Conservation (phyloP, 2,888 invertebrate species). For the Yponomeuta evonymella region DNA sequence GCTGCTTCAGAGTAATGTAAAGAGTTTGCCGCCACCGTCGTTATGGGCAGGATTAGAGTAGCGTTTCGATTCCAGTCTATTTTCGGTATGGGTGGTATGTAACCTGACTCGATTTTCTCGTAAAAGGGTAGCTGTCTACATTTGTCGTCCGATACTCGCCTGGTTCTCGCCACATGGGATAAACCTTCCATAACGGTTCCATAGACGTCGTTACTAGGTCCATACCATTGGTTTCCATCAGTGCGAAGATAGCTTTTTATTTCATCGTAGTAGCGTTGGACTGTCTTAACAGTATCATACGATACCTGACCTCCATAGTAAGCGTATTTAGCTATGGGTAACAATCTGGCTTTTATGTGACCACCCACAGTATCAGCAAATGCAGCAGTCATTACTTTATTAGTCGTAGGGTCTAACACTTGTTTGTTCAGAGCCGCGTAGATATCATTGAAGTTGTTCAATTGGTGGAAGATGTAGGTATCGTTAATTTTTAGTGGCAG, state of each 20-base stretch:
- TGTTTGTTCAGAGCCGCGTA: constrained; percentile 40
- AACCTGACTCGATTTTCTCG: constrained; percentile 30
- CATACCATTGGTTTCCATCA: constrained; percentile 76
- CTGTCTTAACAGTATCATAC: constrained; percentile 68
- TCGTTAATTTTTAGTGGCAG: constrained; percentile 37
- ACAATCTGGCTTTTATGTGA: constrained; percentile 75
- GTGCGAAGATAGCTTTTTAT: constrained; percentile 75
- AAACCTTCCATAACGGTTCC: not conserved
- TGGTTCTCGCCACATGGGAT: not conserved
- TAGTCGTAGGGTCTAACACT: constrained; percentile 26
- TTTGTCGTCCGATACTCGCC: not conserved
- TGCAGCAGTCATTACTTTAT: constrained; percentile 45
- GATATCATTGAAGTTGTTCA: constrained; percentile 43
- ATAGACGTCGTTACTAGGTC: constrained; percentile 26
- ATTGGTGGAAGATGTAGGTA: constrained; percentile 36
- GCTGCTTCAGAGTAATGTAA: constrained; percentile 39
- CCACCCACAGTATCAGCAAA: constrained; percentile 75
- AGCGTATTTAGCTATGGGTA: constrained; percentile 76
- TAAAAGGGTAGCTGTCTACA: constrained; percentile 49
- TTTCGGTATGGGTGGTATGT: constrained; percentile 72
- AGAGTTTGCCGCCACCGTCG: constrained; percentile 41
- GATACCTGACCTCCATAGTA: constrained; percentile 79
- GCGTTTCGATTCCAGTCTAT: constrained; percentile 73
- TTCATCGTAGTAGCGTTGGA: constrained; percentile 74
- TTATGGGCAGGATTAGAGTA: constrained; percentile 79